Percentiles rank a stretch among this genome's conserved stretches.
These are phyloP conservation scores for Micrasema longulum DNA, from an alignment of 1,140 invertebrate genomes.

Conservation along the genomic window DNA sequence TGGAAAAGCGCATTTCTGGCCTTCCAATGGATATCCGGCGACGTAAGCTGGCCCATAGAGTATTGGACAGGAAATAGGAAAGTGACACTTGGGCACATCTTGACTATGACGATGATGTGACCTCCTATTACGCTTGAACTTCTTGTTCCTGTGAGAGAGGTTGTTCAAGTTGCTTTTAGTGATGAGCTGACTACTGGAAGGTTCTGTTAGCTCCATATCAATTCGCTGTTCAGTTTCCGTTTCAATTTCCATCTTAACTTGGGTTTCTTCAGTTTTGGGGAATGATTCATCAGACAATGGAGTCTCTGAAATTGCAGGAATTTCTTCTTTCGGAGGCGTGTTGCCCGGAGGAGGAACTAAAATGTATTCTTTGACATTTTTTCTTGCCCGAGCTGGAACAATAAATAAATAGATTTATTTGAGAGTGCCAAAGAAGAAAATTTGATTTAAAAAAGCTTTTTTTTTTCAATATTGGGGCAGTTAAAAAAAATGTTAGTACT, in stretches of 20 bases:
- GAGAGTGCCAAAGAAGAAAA: slow-evolving; percentile 7
- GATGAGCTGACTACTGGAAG: background rate
- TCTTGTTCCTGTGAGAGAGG: slow-evolving; percentile 58
- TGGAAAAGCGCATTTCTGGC: slow-evolving; percentile 76
- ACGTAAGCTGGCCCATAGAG: slow-evolving; percentile 83
- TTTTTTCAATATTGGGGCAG: background rate
- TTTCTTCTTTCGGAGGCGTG: slow-evolving; percentile 38
- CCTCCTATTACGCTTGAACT: slow-evolving; percentile 60
- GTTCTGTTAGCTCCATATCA: background rate
- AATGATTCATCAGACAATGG: slow-evolving; percentile 20
- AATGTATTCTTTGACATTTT: slow-evolving; percentile 83
- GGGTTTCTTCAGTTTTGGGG: slow-evolving; percentile 1
- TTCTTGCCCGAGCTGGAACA: slow-evolving; percentile 70
- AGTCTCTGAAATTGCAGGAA: slow-evolving; percentile 9
- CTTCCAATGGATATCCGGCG: slow-evolving; percentile 69
- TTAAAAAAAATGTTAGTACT: background rate
- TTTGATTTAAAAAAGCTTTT: background rate
- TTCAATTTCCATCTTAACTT: slow-evolving; percentile 26
- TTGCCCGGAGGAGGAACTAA: slow-evolving; percentile 40
- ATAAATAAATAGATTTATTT: too few relatives aligned
- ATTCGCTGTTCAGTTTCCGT: background rate
- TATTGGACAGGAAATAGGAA: slow-evolving; percentile 88
- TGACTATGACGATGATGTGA: slow-evolving; percentile 61
- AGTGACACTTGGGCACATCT: slow-evolving; percentile 65
- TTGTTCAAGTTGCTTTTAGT: slow-evolving; percentile 44